These are phyloP conservation scores for Lithophane semibrunnea DNA, from an alignment of 2,888 invertebrate genomes.

Conservation along the genomic window DNA sequence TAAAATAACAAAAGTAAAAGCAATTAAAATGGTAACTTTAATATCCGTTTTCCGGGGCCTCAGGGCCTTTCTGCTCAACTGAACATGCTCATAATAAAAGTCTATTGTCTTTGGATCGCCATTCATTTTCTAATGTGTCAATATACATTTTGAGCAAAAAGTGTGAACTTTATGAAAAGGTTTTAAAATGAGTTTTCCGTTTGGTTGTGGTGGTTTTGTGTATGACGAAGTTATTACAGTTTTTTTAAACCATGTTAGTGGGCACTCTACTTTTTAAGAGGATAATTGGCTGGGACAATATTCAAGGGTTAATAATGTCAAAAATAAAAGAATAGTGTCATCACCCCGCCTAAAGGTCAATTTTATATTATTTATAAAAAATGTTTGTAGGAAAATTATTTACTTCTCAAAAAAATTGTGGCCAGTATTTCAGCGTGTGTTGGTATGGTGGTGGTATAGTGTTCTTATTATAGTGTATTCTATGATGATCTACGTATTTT, in stretches of 20 bases:
- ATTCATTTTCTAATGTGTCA: conserved; percentile 22
- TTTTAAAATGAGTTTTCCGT: neutral
- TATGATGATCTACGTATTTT: neutral
- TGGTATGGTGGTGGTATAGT: neutral
- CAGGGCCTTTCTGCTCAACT: conserved; percentile 13
- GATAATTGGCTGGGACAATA: too few relatives aligned
- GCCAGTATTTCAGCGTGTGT: neutral
- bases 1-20: conserved; percentile 33
- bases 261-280: neutral
- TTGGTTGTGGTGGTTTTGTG: neutral
- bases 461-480: neutral
- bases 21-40: conserved; percentile 41
- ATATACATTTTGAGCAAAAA: neutral
- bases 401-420: neutral
- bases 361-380: neutral
- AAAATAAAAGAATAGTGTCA: neutral
- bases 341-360: fast-evolving
- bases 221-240: neutral
- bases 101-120: conserved; percentile 19
- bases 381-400: neutral
- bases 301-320: too few relatives aligned
- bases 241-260: neutral
- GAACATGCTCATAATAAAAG: conserved; percentile 38
- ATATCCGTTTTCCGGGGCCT: conserved; percentile 34
- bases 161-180: neutral